Conservation (phyloP, 1,140 invertebrate species). For the Drosophila albomicans region DNA sequence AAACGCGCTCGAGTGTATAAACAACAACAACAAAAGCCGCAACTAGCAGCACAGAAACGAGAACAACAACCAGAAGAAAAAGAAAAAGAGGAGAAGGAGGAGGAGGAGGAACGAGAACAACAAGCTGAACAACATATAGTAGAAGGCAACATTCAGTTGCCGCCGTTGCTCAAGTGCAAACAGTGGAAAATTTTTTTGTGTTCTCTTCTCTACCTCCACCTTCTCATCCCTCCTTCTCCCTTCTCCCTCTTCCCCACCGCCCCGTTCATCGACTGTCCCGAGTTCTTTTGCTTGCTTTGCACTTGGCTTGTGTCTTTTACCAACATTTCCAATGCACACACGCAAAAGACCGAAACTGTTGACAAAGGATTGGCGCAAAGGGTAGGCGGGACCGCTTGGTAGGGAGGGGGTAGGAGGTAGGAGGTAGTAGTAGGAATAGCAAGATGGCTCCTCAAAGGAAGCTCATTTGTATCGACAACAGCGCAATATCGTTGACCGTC, state of each 20-base stretch:
- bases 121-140: slow-evolving; percentile 1
- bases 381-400: background rate
- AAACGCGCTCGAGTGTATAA: slow-evolving; percentile 55
- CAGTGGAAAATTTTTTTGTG: slow-evolving; percentile 61
- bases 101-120: too few species aligned
- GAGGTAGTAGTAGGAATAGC: background rate
- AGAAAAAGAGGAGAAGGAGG: too few species aligned
- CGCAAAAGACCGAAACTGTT: slow-evolving; percentile 24
- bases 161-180: slow-evolving; percentile 50
- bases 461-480: slow-evolving; percentile 8
- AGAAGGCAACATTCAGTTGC: slow-evolving; percentile 34
- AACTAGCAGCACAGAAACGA: slow-evolving; percentile 7
- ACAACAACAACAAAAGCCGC: slow-evolving; percentile 32
- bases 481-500: background rate
- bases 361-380: slow-evolving; percentile 26
- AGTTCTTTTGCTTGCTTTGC: background rate
- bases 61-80: background rate
- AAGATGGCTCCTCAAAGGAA: background rate
- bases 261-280: background rate
- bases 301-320: slow-evolving; percentile 11
- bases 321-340: slow-evolving; percentile 30
- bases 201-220: slow-evolving; percentile 9
- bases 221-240: background rate
- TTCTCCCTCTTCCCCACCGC: too few species aligned
- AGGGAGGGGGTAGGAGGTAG: background rate